Percentiles rank a stretch among this genome's conserved stretches.
Conservation (phyloP, 2,113 vertebrate species). For the Hymenochirus boettgeri region DNA sequence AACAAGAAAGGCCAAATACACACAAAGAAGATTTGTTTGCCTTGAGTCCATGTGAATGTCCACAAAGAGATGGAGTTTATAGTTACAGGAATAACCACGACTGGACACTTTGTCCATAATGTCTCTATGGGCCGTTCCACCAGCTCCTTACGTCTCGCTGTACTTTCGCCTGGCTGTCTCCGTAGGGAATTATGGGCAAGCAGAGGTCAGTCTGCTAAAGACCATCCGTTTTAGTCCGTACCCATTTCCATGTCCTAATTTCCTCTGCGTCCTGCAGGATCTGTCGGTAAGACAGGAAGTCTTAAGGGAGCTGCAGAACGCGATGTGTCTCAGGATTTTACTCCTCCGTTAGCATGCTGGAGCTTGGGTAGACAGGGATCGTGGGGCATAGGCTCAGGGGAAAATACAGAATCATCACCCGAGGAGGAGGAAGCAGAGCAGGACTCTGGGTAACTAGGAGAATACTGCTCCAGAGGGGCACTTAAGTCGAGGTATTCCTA, state of each 20-base stretch:
- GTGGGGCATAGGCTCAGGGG: slow-evolving; percentile 89
- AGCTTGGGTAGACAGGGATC: slow-evolving; percentile 94
- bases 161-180: not conserved
- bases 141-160: not conserved
- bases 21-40: slow-evolving; percentile 55
- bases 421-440: slow-evolving; percentile 97
- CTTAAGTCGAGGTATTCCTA: slow-evolving; percentile 97
- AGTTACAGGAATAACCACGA: not conserved
- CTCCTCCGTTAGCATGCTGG: slow-evolving; percentile 84
- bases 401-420: slow-evolving; percentile 96
- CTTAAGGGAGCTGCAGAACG: slow-evolving; percentile 31
- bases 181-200: not conserved
- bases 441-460: slow-evolving; percentile 92
- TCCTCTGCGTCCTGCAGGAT: slow-evolving; percentile 25
- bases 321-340: slow-evolving; percentile 80
- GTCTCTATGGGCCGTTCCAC: slow-evolving; percentile 4
- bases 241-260: slow-evolving; percentile 20
- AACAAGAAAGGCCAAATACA: slow-evolving; percentile 78
- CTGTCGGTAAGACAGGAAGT: slow-evolving; percentile 14
- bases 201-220: not conserved
- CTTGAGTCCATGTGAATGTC: slow-evolving; percentile 59
- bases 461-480: slow-evolving; percentile 91
- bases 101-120: not conserved
- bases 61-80: slow-evolving; percentile 46
- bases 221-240: not conserved